These are phyloP conservation scores for Melanotaenia maccullochi DNA, from an alignment of 2,797 vertebrate genomes.

Conservation along the genomic window DNA sequence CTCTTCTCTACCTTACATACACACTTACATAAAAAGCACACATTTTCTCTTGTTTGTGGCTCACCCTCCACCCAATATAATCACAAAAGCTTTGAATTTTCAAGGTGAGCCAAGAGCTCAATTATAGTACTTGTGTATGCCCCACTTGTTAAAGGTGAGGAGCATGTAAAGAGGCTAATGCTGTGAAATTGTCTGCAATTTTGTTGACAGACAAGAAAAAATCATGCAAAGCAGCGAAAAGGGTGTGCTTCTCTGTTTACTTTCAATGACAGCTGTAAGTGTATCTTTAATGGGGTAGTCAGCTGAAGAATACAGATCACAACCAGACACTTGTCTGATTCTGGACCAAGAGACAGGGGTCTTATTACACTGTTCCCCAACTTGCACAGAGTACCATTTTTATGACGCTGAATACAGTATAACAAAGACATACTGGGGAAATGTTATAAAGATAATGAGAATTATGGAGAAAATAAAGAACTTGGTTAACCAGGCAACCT, in stretches of 20 bases:
- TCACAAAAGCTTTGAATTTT: conserved; percentile 60
- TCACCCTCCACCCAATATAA: conserved; percentile 44
- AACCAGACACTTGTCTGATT: conserved; percentile 36
- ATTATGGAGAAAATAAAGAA: not conserved
- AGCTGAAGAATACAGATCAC: conserved; percentile 41
- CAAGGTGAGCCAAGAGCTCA: conserved; percentile 60
- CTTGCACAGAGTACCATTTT: conserved; percentile 22
- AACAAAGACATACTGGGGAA: not conserved
- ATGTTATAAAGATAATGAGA: not conserved
- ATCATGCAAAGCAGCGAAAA: conserved; percentile 2
- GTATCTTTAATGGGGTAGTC: conserved; percentile 60
- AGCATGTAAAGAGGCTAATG: conserved; percentile 40
- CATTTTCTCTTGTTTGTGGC: conserved; percentile 26
- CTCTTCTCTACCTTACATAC: conserved; percentile 25
- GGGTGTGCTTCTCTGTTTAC: conserved; percentile 12
- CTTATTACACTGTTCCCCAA: conserved; percentile 35
- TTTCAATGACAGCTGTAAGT: conserved; percentile 39
- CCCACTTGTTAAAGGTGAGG: conserved; percentile 59
- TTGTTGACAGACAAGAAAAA: conserved; percentile 33
- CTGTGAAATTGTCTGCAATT: conserved; percentile 41
- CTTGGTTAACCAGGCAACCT: no score
- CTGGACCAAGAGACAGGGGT: conserved; percentile 42
- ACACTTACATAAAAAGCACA: conserved; percentile 37
- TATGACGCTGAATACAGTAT: conserved; percentile 8
- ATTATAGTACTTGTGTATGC: conserved; percentile 51